Evolutionary conservation across 1,140 invertebrate genomes (phyloP).

Genomic region (Listronotus bonariensis): DNA sequence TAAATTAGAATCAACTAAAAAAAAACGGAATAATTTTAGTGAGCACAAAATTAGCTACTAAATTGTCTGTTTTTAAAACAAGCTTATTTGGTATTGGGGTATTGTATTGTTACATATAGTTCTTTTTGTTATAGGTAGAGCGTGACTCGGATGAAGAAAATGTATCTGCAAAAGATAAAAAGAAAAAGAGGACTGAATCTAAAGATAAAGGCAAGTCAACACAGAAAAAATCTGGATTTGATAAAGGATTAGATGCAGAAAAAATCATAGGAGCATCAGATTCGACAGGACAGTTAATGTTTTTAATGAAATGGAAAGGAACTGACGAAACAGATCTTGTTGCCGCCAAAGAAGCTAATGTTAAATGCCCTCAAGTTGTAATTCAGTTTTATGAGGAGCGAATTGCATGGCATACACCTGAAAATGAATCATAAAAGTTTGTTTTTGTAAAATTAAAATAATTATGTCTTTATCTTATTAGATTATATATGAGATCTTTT

Average conservation of each 20-base stretch:
- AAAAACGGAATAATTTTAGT: too few relatives aligned
- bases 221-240: constrained; percentile 73
- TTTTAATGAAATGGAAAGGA: constrained; percentile 97
- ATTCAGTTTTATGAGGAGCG: constrained; percentile 96
- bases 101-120: not conserved
- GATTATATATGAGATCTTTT: too few relatives aligned
- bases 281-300: constrained; percentile 93
- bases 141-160: constrained; percentile 40
- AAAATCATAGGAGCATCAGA: constrained; percentile 96
- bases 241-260: constrained; percentile 87
- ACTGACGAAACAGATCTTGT: constrained; percentile 95
- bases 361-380: constrained; percentile 92
- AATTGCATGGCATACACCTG: constrained; percentile 89
- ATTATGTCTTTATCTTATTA: too few relatives aligned
- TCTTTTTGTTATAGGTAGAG: constrained; percentile 16
- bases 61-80: too few relatives aligned
- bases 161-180: constrained; percentile 33
- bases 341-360: constrained; percentile 87
- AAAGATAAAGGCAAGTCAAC: constrained; percentile 37
- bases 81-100: not conserved
- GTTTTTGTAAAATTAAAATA: too few relatives aligned
- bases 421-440: constrained; percentile 42
- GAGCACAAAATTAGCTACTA: too few relatives aligned
- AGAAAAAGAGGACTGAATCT: constrained; percentile 37
- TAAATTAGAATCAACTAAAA: too few relatives aligned